Base-by-base conservation (phyloP, 2,797 vertebrate species). In the Echeneis naucrates region DNA sequence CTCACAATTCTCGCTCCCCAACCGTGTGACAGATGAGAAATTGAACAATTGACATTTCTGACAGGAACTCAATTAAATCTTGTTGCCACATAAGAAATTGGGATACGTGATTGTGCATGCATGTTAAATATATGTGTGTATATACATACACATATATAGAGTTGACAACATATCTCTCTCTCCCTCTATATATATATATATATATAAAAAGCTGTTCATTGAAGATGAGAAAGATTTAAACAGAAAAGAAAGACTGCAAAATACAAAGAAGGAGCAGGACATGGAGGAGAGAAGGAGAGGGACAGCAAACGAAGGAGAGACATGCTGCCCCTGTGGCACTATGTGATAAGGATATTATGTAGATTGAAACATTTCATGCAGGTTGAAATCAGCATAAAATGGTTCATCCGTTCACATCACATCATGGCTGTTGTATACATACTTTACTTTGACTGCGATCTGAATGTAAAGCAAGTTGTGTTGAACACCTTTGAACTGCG, bases 1-100 rank as follows among this genome's bases (percentile, higher is more conserved):
- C 27, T 33, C 38, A 69, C 59, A 65, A 51, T 66, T 77, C 62
- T 60, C 58, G 60, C 61, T 48, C 72, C 40, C 45, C 32, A 67
- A 52, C 48, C 61, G 26, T 45, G 40, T 82, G 85, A 88, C 87
- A 85, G 69, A 74, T 84, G 82, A 87, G 70, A 87, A 92, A 92
- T 83, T 87, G 77, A 85, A 81, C 70, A 84, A 84, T 81, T 90
- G 72, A 82, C 86, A 85, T 83, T 88, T 86, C 67, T 90, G 89
- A 86, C 89, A 88, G 84, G 26, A 88, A 88, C 66, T 89, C 89
- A 89, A 86, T 89, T 89, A 87, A 84, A 83, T 85, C 80, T 71
- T 51, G 57, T 57, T 69, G 79, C 65, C 38, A 48, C 62, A 68
- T 14, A 17, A 60, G 44, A 78, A 47, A 65, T 2, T 0, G 52